phyloP scores from a whole-genome alignment of 2,888 invertebrate species.

The Nasonia oneida region DNA sequence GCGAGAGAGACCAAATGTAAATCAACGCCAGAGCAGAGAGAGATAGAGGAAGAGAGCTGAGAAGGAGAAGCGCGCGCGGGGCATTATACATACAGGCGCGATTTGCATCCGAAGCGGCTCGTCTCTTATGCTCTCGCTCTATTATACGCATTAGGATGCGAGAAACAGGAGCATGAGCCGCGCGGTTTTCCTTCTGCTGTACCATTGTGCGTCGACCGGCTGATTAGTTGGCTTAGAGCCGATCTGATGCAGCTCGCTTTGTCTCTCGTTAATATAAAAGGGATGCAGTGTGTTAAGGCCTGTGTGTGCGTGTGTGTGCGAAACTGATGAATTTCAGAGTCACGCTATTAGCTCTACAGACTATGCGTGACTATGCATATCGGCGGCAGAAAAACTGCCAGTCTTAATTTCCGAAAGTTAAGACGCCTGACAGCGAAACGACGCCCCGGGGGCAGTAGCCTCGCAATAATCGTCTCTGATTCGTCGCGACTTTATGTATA shows the following conservation, averaged over 20 bases:
- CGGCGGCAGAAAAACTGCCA: not conserved
- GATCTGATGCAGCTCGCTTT: not conserved
- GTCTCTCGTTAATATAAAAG: not conserved
- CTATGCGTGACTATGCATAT: not conserved
- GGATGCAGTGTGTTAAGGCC: not conserved
- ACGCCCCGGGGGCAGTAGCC: slow-evolving; percentile 18
- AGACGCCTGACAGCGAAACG: slow-evolving; percentile 32
- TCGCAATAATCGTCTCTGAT: slow-evolving; percentile 4
- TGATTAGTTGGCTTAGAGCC: not conserved
- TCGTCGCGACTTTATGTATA: slow-evolving; percentile 27
- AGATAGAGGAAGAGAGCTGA: not conserved
- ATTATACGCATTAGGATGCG: not conserved
- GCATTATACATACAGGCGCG: not conserved
- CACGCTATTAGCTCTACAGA: not conserved
- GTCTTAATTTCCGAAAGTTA: slow-evolving; percentile 38
- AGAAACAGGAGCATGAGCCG: not conserved
- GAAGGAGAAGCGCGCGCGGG: not conserved
- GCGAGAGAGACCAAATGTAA: not conserved
- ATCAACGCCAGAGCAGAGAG: not conserved
- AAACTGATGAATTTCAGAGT: too few relatives aligned
- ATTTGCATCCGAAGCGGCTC: slow-evolving; percentile 33
- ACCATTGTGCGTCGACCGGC: not conserved
- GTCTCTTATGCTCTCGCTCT: too few relatives aligned
- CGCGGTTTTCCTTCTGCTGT: not conserved
- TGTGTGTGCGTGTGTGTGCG: not conserved